Percentiles rank a stretch among this genome's conserved stretches.
These are phyloP conservation scores for Lutraria rhynchaena DNA, from an alignment of 1,140 invertebrate species.

Conservation along the genomic window DNA sequence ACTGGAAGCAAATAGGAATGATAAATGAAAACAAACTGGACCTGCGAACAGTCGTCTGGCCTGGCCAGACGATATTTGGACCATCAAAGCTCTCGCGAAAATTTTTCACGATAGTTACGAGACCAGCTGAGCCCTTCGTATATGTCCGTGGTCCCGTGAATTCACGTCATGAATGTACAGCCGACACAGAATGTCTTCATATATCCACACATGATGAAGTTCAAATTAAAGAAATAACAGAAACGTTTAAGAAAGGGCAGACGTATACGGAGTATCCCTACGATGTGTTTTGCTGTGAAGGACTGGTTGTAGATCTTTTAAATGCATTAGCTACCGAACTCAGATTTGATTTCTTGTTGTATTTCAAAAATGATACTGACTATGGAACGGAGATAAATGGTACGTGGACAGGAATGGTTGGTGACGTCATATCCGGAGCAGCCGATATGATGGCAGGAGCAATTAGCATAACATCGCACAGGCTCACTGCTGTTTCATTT, in stretches of 20 bases:
- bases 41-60: constrained; percentile 93
- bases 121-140: constrained; percentile 81
- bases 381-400: constrained; percentile 72
- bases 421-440: constrained; percentile 91
- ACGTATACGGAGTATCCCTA: constrained; percentile 71
- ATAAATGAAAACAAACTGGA: constrained; percentile 84
- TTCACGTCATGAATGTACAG: constrained; percentile 66
- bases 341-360: constrained; percentile 93
- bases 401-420: constrained; percentile 92
- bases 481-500: constrained; percentile 89
- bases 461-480: constrained; percentile 90
- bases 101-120: constrained; percentile 92
- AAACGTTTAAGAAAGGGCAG: constrained; percentile 63
- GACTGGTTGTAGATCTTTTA: constrained; percentile 93
- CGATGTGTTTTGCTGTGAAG: constrained; percentile 91
- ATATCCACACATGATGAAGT: constrained; percentile 84
- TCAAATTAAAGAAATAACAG: constrained; percentile 61
- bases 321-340: constrained; percentile 91
- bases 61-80: constrained; percentile 85
- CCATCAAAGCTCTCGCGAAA: constrained; percentile 81
- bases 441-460: constrained; percentile 95
- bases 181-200: constrained; percentile 89
- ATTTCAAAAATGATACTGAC: constrained; percentile 87
- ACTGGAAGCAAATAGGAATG: constrained; percentile 86
- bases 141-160: constrained; percentile 68